Conservation (phyloP, 2,888 invertebrate genomes). For the Heliconius charithonia region DNA sequence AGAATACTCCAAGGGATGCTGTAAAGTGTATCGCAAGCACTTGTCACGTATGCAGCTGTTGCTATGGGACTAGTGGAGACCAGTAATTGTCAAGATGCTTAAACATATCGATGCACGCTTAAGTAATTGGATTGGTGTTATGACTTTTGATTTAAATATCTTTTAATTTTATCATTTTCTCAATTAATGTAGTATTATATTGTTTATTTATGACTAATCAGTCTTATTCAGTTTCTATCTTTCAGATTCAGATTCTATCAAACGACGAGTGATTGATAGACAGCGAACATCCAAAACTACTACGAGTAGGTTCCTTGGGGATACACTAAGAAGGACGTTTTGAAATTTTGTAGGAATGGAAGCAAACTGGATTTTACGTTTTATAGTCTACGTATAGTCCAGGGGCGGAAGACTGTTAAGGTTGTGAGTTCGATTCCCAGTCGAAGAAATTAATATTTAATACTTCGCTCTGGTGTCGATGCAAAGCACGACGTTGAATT, state of each 20-base stretch:
- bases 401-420: too few relatives aligned
- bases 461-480: too few relatives aligned
- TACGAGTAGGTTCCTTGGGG: neutral
- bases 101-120: slow-evolving; percentile 12
- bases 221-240: neutral
- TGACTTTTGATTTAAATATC: neutral
- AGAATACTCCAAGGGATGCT: slow-evolving; percentile 28
- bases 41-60: slow-evolving; percentile 32
- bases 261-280: neutral
- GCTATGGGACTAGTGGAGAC: slow-evolving; percentile 21
- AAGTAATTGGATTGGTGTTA: slow-evolving; percentile 2
- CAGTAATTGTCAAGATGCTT: slow-evolving; percentile 23
- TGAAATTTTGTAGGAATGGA: too few relatives aligned
- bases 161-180: neutral
- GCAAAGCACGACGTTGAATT: too few relatives aligned
- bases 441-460: too few relatives aligned
- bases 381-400: too few relatives aligned
- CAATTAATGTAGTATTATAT: too few relatives aligned
- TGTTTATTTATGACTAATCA: neutral
- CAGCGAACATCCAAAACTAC: neutral
- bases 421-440: too few relatives aligned
- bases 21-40: slow-evolving; percentile 41
- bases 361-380: neutral
- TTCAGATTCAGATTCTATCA: too few relatives aligned
- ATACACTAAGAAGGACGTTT: neutral